phyloP scores from a whole-genome alignment of 2,797 vertebrate species.

The Sebastes itinus region DNA sequence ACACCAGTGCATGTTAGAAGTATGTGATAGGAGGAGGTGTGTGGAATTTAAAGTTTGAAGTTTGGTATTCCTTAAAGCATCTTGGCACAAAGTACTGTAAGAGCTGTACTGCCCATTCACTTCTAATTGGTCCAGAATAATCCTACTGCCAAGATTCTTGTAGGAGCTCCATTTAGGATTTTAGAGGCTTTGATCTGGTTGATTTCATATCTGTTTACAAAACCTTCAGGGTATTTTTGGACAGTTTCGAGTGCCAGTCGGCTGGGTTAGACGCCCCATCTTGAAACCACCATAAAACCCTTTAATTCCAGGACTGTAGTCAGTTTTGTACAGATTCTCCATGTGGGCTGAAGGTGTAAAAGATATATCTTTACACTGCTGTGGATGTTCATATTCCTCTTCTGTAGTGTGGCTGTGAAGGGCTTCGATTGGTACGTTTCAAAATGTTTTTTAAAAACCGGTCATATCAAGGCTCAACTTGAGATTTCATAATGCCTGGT shows the following conservation, averaged over 20 bases:
- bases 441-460: neutral
- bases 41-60: neutral
- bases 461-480: neutral
- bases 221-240: constrained; percentile 46
- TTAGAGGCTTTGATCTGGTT: neutral
- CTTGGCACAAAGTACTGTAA: neutral
- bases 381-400: constrained; percentile 6
- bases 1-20: neutral
- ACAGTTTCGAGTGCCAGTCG: neutral
- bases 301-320: constrained; percentile 24
- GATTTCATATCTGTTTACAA: constrained; percentile 50
- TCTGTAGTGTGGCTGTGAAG: neutral
- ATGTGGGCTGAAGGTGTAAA: neutral
- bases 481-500: constrained; percentile 12
- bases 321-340: constrained; percentile 12
- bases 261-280: neutral
- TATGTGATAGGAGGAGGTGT: neutral
- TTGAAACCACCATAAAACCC: constrained; percentile 21
- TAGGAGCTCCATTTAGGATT: neutral
- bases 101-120: neutral
- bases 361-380: constrained; percentile 2
- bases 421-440: constrained; percentile 11
- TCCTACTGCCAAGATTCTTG: neutral
- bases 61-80: neutral
- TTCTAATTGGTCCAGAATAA: neutral